Base-by-base conservation (phyloP, 1,140 invertebrate species). In the Hestina assimilis region DNA sequence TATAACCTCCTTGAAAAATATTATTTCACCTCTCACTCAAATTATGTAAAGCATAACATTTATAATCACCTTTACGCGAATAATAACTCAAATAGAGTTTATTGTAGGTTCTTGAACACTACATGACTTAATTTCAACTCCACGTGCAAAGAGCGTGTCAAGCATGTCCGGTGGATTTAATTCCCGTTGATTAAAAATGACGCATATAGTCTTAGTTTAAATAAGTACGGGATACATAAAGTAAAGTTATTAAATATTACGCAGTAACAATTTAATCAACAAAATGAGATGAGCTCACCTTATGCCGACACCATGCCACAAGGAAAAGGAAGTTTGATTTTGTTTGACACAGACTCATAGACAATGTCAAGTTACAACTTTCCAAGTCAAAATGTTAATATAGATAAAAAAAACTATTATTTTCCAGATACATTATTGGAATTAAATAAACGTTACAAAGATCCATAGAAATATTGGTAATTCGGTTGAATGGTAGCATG, bases 281-380 rank as follows among this genome's bases (percentile, higher is more conserved):
- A 42, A 45, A 40, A 19, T 51, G 21, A 21, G 55, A n/a, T 46
- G 43, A 73, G 80, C 84, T 86, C 80, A 88, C 84, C 83, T 87
- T 83, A 88, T 59, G 75, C 79, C 79, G 83, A 78, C 83, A 88
- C 84, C 84, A 88, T 88, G 80, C 81, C 75, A 86, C 80, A 83
- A 73, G 79, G 79, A 83, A 88, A 88, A 85, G 78, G 77, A 81
- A 80, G 57, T 57, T 61, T n/a, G n/a, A n/a, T n/a, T n/a, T n/a
- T n/a, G n/a, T n/a, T n/a, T 59, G 14, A 40, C 14, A 45, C 12
- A 31, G 28, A 29, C 17, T n/a, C 17, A 46, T 42, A 52, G 50
- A 52, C 28, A 54, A 45, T 15, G n/a, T 41, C 7, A 11, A 9
- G 33, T 14, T 35, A 35, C 12, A 26, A 26, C 24, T 26, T 26